Evolutionary conservation across 2,113 vertebrate genomes (phyloP), one percentile per base, ranked within the genome.

Genomic region (Helogale parvula): DNA sequence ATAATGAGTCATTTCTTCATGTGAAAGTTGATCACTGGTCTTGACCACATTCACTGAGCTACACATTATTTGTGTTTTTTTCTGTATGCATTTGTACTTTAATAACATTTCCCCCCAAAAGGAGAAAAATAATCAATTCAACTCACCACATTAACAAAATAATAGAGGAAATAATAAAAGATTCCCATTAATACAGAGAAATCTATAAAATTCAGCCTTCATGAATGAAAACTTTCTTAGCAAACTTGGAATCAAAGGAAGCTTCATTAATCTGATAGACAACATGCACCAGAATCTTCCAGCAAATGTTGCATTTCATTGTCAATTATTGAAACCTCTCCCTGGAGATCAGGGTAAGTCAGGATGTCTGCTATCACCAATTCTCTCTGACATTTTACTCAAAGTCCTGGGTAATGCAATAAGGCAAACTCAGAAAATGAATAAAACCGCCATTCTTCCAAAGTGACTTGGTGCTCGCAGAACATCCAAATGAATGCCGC

Each of bases 61-160:
- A 50, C 12, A 50, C 21, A 63, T 33, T 47, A 77, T 72, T 77
- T 96, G 54, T 68, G n/a, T 1, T 41, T 16, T 92, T 92, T 83
- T 52, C 21, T 87, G 16, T 29, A 80, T 83, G 7, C 16, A 21
- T 25, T 74, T 96, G 69, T 68, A 79, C 27, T 81, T 94, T n/a
- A 23, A 45, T 81, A 90, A 80, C 11, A 77, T 45, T 79, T 15
- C 33, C 27, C 33, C 3, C 4, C 31, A 66, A 74, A 23, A 60
- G 65, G 92, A 93, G 27, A 15, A 76, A 94, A 85, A 65, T 88
- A 76, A 96, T 89, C 47, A 45, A 83, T 84, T 80, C 89, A 91
- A 94, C 92, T 87, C 65, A 93, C 69, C 63, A 66, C 35, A 91
- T 85, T 91, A 97, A 77, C 38, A 96, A 93, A 96, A 88, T 87